Conservation (phyloP, 2,113 vertebrate genomes). For the Hiodon tergisus region DNA sequence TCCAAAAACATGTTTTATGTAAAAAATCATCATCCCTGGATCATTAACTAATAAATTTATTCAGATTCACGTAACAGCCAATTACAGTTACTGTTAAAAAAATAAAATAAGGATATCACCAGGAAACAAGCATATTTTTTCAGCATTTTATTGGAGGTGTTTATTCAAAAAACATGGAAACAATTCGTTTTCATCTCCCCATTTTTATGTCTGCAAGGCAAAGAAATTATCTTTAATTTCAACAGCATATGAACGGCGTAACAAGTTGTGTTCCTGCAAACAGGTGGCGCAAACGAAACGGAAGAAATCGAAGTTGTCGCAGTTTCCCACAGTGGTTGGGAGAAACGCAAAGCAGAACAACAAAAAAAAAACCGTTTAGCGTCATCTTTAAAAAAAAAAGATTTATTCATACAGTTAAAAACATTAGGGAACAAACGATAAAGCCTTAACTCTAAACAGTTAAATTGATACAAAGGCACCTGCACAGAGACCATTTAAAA, state of each 20-base stretch:
- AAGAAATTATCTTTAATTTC: background rate
- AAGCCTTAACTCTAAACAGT: background rate
- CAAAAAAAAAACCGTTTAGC: too few species aligned
- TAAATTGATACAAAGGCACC: background rate
- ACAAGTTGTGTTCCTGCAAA: background rate
- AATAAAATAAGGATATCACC: background rate
- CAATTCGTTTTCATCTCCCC: background rate
- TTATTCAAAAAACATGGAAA: constrained; percentile 1
- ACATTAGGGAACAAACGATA: background rate
- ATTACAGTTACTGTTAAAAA: background rate
- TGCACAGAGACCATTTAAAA: constrained; percentile 4
- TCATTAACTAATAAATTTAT: too few species aligned
- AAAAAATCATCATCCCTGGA: too few species aligned
- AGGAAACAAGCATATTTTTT: background rate
- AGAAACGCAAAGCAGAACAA: too few species aligned
- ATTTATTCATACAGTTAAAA: too few species aligned
- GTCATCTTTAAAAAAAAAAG: too few species aligned
- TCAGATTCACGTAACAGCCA: too few species aligned
- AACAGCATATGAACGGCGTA: background rate
- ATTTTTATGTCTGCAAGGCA: background rate
- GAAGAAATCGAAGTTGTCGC: background rate
- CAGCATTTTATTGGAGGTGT: background rate
- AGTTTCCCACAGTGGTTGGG: too few species aligned
- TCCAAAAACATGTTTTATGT: background rate
- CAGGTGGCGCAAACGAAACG: background rate